Evolutionary conservation across 2,888 invertebrate species (phyloP).

Genomic region (Carabus problematicus): DNA sequence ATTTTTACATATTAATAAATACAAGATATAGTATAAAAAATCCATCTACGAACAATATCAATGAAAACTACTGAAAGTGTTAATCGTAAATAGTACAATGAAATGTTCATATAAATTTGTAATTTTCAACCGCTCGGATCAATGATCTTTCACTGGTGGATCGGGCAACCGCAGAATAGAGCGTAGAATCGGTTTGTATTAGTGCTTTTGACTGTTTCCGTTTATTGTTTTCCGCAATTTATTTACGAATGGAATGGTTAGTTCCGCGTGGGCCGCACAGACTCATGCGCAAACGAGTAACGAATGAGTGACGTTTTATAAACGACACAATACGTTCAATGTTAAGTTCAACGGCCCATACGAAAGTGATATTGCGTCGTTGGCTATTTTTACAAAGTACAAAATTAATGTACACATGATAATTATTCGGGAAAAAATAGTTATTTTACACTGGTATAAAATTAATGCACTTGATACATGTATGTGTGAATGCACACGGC

Average conservation of each 20-base stretch:
- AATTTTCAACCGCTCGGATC: too few species aligned
- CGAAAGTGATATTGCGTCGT: conserved; percentile 21
- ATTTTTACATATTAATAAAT: too few species aligned
- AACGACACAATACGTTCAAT: neutral
- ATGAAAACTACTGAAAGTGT: too few species aligned
- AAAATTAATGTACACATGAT: conserved; percentile 33
- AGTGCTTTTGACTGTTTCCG: neutral
- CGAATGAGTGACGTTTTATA: conserved; percentile 1
- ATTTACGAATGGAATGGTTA: conserved; percentile 11
- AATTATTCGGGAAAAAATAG: conserved; percentile 33
- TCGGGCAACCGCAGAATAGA: too few species aligned
- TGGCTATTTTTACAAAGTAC: conserved; percentile 32
- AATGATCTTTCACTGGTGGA: too few species aligned
- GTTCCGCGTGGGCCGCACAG: conserved; percentile 2
- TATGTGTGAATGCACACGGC: neutral
- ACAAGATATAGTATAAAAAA: too few species aligned
- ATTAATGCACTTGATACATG: conserved; percentile 9
- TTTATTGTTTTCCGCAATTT: conserved; percentile 35
- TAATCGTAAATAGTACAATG: too few species aligned
- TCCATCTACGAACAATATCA: too few species aligned
- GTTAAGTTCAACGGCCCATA: conserved; percentile 17
- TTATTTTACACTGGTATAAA: neutral
- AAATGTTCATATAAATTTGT: too few species aligned
- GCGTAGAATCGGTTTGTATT: too few species aligned
- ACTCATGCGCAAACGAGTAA: neutral